Evolutionary conservation across 2,797 vertebrate species (phyloP).

Genomic region (Clarias fuscus): DNA sequence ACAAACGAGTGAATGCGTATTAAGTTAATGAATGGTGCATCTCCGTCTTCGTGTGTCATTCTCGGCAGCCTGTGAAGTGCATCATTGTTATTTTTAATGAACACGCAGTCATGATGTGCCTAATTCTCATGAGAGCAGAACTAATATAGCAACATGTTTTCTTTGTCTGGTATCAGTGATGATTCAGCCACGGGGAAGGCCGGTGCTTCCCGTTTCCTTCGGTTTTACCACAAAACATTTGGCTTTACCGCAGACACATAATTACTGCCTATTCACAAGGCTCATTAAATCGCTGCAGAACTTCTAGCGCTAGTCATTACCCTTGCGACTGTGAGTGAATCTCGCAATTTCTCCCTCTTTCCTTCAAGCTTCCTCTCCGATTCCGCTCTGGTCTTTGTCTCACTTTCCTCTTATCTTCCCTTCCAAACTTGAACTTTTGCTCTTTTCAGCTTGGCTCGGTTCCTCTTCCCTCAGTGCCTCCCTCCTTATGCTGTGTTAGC

Average conservation of each 20-base stretch:
- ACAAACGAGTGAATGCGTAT: neutral
- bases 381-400: constrained; percentile 40
- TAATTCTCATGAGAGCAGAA: constrained; percentile 26
- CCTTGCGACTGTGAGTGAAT: constrained; percentile 24
- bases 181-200: constrained; percentile 20
- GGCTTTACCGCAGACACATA: constrained; percentile 67
- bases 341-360: constrained; percentile 22
- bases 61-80: constrained; percentile 2
- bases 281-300: constrained; percentile 57
- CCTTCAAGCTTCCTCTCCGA: constrained; percentile 43
- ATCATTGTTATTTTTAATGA: constrained; percentile 23
- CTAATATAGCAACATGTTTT: constrained; percentile 28
- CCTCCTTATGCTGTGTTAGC: constrained; percentile 71
- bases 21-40: constrained; percentile 13
- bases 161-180: constrained; percentile 3
- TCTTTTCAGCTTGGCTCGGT: constrained; percentile 32
- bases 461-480: constrained; percentile 23
- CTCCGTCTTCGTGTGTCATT: neutral
- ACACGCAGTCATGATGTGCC: neutral
- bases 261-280: constrained; percentile 70
- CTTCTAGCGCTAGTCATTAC: constrained; percentile 54
- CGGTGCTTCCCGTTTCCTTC: constrained; percentile 18
- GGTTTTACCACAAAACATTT: constrained; percentile 60
- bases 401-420: constrained; percentile 35
- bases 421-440: constrained; percentile 51